Conservation (phyloP, 1,140 invertebrate genomes). For the Bathynomus jamesi region DNA sequence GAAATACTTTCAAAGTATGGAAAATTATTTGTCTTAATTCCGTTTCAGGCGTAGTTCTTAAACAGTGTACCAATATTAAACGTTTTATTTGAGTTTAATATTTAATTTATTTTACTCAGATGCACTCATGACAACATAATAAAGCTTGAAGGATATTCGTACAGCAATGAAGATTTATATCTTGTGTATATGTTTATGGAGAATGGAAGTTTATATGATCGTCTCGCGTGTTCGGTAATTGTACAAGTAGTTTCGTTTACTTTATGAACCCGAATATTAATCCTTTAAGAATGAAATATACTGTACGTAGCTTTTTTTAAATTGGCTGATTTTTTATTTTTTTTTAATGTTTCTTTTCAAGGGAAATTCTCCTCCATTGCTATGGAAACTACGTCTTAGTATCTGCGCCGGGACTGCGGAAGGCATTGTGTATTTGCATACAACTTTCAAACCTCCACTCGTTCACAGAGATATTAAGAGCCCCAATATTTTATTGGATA, state of each 20-base stretch:
- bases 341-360: background rate
- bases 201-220: constrained; percentile 58
- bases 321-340: background rate
- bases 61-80: constrained; percentile 9
- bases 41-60: background rate
- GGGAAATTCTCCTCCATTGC: constrained; percentile 17
- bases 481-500: constrained; percentile 63
- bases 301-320: too few species aligned
- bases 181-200: constrained; percentile 60
- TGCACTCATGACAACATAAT: constrained; percentile 60
- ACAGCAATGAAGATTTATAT: constrained; percentile 53
- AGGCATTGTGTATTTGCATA: constrained; percentile 52
- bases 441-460: constrained; percentile 47
- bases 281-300: too few species aligned
- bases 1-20: constrained; percentile 42
- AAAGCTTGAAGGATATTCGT: constrained; percentile 56
- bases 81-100: constrained; percentile 20
- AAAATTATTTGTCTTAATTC: constrained; percentile 32
- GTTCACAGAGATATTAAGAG: constrained; percentile 69
- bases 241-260: too few species aligned
- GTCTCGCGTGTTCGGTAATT: constrained; percentile 46
- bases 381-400: constrained; percentile 7
- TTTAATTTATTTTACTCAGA: constrained; percentile 45
- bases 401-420: constrained; percentile 27
- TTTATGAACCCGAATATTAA: too few species aligned